Conservation (phyloP, 2,888 invertebrate genomes). For the Ecliptopera silaceata region DNA sequence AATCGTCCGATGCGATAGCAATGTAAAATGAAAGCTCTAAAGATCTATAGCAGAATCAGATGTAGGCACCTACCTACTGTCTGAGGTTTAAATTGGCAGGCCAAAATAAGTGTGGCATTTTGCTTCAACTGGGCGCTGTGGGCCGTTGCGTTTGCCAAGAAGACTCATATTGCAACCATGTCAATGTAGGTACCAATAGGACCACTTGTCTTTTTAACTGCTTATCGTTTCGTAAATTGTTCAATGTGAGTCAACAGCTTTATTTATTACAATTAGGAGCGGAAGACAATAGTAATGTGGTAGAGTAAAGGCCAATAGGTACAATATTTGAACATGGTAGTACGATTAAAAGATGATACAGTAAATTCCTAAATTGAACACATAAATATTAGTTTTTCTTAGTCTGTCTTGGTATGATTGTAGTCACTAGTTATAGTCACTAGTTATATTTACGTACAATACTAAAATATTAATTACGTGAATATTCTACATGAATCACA, state of each 20-base stretch:
- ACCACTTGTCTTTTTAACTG: conserved; percentile 19
- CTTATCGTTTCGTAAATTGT: background rate
- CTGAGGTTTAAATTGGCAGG: conserved; percentile 77
- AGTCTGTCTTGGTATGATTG: too few relatives aligned
- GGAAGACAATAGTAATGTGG: too few relatives aligned
- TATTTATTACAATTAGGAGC: too few relatives aligned
- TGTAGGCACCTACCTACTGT: conserved; percentile 47
- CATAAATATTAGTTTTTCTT: background rate
- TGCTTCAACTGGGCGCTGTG: conserved; percentile 77
- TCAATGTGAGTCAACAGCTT: background rate
- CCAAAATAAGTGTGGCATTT: conserved; percentile 83
- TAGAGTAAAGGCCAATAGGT: too few relatives aligned
- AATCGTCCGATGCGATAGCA: conserved; percentile 48
- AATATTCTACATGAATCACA: background rate
- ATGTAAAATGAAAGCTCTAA: conserved; percentile 44
- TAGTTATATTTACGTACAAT: background rate
- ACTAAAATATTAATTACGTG: background rate
- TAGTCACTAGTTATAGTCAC: too few relatives aligned
- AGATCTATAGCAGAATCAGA: conserved; percentile 44
- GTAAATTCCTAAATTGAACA: conserved; percentile 12
- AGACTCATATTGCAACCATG: conserved; percentile 76
- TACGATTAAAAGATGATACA: conserved; percentile 1
- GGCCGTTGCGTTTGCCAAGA: conserved; percentile 69
- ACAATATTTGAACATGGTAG: too few relatives aligned
- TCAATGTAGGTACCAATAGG: conserved; percentile 41